These are phyloP conservation scores for Biston stratarius DNA, from an alignment of 2,888 invertebrate genomes.

Conservation along the genomic window DNA sequence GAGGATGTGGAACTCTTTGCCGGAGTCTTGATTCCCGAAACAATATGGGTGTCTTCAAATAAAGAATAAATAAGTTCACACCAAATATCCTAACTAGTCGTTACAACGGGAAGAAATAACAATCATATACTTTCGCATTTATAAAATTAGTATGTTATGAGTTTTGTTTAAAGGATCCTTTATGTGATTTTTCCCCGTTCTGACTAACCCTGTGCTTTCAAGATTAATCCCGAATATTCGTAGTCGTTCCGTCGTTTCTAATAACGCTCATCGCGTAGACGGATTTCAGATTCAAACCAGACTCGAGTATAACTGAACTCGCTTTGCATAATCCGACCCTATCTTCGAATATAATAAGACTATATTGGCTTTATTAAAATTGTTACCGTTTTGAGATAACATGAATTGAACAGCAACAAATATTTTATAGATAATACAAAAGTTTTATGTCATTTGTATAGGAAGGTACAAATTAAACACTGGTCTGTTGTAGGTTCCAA, in stretches of 20 bases:
- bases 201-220: background rate
- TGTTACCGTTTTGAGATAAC: conserved; percentile 14
- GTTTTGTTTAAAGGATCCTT: background rate
- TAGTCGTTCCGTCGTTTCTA: background rate
- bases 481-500: too few relatives aligned
- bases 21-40: too few relatives aligned
- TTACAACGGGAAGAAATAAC: too few relatives aligned
- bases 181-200: background rate
- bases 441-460: too few relatives aligned
- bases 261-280: conserved; percentile 26
- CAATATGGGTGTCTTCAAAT: too few relatives aligned
- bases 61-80: too few relatives aligned
- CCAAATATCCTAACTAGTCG: too few relatives aligned
- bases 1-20: too few relatives aligned
- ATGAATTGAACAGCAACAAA: background rate
- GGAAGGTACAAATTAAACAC: too few relatives aligned
- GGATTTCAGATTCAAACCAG: conserved; percentile 48
- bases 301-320: conserved; percentile 20
- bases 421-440: too few relatives aligned
- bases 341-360: background rate
- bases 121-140: too few relatives aligned
- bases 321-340: conserved; percentile 46
- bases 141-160: too few relatives aligned
- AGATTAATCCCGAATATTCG: background rate
- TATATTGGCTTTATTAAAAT: conserved; percentile 26